Percentiles rank a stretch among this genome's conserved stretches.
These are phyloP conservation scores for Pherbina coryleti DNA, from an alignment of 2,888 invertebrate species.

Conservation along the genomic window DNA sequence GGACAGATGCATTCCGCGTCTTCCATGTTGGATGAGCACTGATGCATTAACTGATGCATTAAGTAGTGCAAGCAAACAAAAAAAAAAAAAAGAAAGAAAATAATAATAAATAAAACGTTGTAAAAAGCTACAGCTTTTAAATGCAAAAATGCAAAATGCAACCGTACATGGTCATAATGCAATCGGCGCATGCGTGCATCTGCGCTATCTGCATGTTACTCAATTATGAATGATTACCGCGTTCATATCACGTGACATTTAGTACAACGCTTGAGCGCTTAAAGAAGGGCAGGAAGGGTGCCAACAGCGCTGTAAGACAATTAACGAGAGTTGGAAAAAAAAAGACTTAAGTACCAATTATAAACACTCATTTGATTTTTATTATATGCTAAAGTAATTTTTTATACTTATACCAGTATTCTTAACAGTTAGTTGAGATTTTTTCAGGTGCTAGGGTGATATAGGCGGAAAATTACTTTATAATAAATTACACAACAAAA, in stretches of 20 bases:
- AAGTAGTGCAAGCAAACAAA: not conserved
- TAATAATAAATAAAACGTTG: no score
- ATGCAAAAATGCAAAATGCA: not conserved
- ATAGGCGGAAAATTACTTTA: no score
- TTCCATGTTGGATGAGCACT: not conserved
- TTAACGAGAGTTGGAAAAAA: no score
- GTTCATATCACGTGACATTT: slow-evolving; percentile 35
- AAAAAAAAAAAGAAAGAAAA: not conserved
- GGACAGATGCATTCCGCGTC: not conserved
- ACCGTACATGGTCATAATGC: not conserved
- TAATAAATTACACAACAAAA: no score
- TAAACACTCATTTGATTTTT: no score
- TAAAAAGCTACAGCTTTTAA: not conserved
- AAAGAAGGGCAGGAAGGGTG: no score
- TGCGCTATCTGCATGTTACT: slow-evolving; percentile 22
- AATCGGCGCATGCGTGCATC: slow-evolving; percentile 23
- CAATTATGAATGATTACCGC: slow-evolving; percentile 38
- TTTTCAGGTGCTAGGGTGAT: no score
- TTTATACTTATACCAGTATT: no score
- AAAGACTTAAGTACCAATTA: no score
- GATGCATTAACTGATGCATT: slow-evolving; percentile 11
- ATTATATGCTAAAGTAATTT: no score
- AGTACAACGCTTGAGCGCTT: not conserved
- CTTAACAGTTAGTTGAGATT: no score
- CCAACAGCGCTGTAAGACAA: no score